These are phyloP conservation scores for Alectoris magna DNA, from an alignment of 2,797 vertebrate species.

Conservation along the genomic window DNA sequence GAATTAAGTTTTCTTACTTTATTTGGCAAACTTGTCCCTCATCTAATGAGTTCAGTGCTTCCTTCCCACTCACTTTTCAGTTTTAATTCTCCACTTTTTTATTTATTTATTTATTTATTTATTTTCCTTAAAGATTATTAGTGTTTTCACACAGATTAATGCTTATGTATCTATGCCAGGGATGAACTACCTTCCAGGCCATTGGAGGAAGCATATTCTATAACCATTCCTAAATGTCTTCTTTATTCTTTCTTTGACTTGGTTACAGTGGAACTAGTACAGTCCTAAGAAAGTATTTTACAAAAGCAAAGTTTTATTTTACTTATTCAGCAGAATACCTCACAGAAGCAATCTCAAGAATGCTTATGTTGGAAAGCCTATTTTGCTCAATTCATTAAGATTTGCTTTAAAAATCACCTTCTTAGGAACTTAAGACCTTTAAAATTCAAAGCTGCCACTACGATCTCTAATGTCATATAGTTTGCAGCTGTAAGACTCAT, in stretches of 20 bases:
- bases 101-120: too few relatives aligned
- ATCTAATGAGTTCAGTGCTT: neutral
- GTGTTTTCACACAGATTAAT: neutral
- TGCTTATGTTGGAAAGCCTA: constrained; percentile 16
- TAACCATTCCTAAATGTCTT: neutral
- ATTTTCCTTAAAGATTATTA: too few relatives aligned
- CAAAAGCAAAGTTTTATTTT: neutral
- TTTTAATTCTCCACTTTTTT: neutral
- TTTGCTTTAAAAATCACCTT: constrained; percentile 31
- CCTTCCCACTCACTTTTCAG: neutral
- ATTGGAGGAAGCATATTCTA: neutral
- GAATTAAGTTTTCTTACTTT: neutral
- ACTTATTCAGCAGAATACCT: neutral
- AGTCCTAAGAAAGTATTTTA: neutral
- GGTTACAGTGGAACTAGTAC: neutral
- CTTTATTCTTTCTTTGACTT: neutral
- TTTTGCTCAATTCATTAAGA: constrained; percentile 64
- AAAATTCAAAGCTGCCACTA: constrained; percentile 53
- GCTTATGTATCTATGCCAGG: neutral
- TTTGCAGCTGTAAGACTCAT: constrained; percentile 66
- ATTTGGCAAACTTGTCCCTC: neutral
- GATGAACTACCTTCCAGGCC: neutral
- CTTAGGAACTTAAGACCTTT: constrained; percentile 52
- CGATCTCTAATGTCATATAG: constrained; percentile 45
- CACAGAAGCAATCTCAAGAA: neutral